Percentiles rank a stretch among this genome's conserved stretches.
These are phyloP conservation scores for Asbolus verrucosus DNA, from an alignment of 1,140 invertebrate genomes.

Conservation along the genomic window DNA sequence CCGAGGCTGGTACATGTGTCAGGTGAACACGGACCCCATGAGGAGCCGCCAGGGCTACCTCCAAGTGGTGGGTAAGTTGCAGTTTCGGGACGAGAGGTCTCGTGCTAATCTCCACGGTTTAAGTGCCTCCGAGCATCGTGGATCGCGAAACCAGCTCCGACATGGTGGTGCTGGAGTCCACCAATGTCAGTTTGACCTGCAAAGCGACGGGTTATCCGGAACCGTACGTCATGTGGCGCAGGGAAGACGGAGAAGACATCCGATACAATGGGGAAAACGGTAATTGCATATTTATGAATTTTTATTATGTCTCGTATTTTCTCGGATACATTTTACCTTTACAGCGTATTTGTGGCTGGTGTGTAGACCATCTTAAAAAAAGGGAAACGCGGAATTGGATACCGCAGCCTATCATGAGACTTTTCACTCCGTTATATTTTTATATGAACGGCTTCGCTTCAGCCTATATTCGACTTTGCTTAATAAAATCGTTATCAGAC, in stretches of 20 bases:
- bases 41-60: conserved; percentile 84
- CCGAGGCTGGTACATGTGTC: conserved; percentile 88
- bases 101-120: too few species aligned
- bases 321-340: conserved; percentile 39
- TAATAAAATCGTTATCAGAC: conserved; percentile 43
- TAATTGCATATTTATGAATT: conserved; percentile 53
- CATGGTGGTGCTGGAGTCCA: conserved; percentile 89
- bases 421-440: conserved; percentile 20
- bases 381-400: conserved; percentile 27
- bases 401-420: conserved; percentile 13
- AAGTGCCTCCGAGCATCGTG: conserved; percentile 86
- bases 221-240: conserved; percentile 91
- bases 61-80: conserved; percentile 89
- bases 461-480: conserved; percentile 13
- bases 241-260: conserved; percentile 89
- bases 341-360: conserved; percentile 6
- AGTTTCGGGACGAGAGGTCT: too few species aligned
- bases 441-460: conserved; percentile 16
- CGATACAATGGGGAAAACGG: conserved; percentile 72
- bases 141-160: conserved; percentile 88
- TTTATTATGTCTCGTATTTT: conserved; percentile 44
- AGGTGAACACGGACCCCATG: conserved; percentile 90
- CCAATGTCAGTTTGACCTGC: conserved; percentile 88
- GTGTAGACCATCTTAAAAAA: conserved; percentile 4
- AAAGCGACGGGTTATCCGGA: conserved; percentile 90